These are phyloP conservation scores for Tragelaphus eurycerus DNA, from an alignment of 2,797 vertebrate genomes.

Conservation along the genomic window DNA sequence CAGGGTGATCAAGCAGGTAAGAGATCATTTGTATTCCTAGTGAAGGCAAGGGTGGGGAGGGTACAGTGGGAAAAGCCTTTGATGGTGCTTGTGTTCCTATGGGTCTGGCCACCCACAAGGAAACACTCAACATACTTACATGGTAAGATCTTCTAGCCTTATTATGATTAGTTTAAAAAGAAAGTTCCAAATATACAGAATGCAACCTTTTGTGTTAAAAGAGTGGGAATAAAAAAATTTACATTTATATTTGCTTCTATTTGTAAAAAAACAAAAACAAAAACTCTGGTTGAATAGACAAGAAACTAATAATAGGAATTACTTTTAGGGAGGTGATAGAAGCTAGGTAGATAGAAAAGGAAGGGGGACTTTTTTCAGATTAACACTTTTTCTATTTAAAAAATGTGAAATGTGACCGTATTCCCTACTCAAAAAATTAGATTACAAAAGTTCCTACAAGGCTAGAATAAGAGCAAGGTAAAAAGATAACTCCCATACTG, in stretches of 20 bases:
- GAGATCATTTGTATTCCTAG: slow-evolving; percentile 13
- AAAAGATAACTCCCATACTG: neutral
- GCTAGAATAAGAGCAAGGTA: neutral
- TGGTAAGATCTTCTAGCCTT: neutral
- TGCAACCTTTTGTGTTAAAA: neutral
- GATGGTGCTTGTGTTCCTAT: neutral
- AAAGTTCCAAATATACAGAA: neutral
- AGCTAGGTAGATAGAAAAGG: neutral
- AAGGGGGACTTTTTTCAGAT: neutral
- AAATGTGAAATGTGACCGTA: neutral
- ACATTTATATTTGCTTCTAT: neutral
- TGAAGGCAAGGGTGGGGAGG: neutral
- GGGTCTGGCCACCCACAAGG: neutral
- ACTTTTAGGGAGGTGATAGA: slow-evolving; percentile 12
- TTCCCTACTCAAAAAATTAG: neutral
- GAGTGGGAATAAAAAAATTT: neutral
- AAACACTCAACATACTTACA: neutral
- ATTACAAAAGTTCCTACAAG: neutral
- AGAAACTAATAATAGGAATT: neutral
- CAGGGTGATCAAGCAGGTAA: neutral
- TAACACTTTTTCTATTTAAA: neutral
- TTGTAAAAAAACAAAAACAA: neutral
- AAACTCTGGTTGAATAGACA: neutral
- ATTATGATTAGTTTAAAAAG: neutral
- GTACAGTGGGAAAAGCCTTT: neutral